Evolutionary conservation across 2,797 vertebrate species (phyloP).

Genomic region (Sitta carolinensis): DNA sequence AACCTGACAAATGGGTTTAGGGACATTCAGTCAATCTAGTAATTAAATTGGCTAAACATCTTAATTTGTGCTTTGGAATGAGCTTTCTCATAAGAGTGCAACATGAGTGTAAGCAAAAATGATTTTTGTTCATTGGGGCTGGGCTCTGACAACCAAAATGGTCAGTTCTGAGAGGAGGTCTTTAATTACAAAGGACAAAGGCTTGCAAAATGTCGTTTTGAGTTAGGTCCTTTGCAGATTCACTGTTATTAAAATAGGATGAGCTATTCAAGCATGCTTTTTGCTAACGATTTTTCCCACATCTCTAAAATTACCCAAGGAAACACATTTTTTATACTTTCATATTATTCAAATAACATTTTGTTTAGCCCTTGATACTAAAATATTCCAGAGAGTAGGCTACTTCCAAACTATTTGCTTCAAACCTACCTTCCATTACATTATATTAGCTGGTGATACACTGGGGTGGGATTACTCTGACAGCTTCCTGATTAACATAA

Average conservation of each 20-base stretch:
- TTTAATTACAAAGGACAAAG: conserved; percentile 3
- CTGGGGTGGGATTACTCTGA: conserved; percentile 20
- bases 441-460: neutral
- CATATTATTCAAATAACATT: conserved; percentile 8
- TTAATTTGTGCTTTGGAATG: conserved; percentile 12
- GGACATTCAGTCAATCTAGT: conserved; percentile 47
- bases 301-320: neutral
- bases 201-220: neutral
- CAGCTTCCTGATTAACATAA: conserved; percentile 16
- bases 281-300: neutral
- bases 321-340: conserved; percentile 3
- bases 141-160: neutral
- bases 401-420: conserved; percentile 33
- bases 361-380: conserved; percentile 1
- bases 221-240: neutral
- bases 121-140: neutral
- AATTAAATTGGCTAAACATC: conserved; percentile 66
- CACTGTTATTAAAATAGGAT: neutral
- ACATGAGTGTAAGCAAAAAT: neutral
- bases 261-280: neutral
- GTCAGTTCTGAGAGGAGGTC: neutral
- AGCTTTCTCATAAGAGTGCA: conserved; percentile 6
- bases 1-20: conserved; percentile 41
- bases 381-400: conserved; percentile 2
- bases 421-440: conserved; percentile 8